Base-by-base conservation (phyloP, 2,888 invertebrate genomes). In the Sclerodermus sp. region DNA sequence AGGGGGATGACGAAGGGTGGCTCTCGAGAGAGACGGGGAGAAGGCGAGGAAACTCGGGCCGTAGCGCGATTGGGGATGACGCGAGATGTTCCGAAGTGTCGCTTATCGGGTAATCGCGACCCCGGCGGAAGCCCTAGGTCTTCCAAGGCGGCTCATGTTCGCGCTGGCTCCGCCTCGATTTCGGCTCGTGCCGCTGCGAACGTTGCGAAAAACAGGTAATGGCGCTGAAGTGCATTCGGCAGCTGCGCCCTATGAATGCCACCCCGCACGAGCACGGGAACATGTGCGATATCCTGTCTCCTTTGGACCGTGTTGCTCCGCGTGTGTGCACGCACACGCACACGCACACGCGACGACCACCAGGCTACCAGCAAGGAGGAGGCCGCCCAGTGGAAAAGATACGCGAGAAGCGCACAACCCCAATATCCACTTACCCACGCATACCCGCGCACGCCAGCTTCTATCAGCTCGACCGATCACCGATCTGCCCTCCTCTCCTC, bases 171-270 rank as follows among this genome's bases (percentile, higher is more conserved):
- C 52, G 57, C 47, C 51, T 47, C 57, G 51, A 29, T 50, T 57
- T 57, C 49, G 34, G 49, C 23, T 23, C 23, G 23, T 23, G 23
- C 23, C 23, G 23, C 8, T 5, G 23, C 23, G 8, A 60, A 55
- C 64, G 57, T 65, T 62, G 65, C 64, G 64, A 64, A 64, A 65
- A 64, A 63, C 59, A 67, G 66, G 69, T 71, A 70, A 70, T 69
- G 64, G 66, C 61, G 68, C 66, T 66, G 64, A 67, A 69, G 71
- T 62, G 62, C 69, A 63, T 67, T 69, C 62, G 58, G 68, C 71
- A 72, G 72, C 71, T 72, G 71, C 70, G 58, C 52, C 44, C 58
- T 61, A 60, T 64, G 64, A 68, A 69, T 67, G 62, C 64, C 50
- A 46, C 47, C 64, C 64, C 59, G 53, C 57, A 57, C 60, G 63